Conservation (phyloP, 2,888 invertebrate genomes). For the Chrysotoxum bicinctum region DNA sequence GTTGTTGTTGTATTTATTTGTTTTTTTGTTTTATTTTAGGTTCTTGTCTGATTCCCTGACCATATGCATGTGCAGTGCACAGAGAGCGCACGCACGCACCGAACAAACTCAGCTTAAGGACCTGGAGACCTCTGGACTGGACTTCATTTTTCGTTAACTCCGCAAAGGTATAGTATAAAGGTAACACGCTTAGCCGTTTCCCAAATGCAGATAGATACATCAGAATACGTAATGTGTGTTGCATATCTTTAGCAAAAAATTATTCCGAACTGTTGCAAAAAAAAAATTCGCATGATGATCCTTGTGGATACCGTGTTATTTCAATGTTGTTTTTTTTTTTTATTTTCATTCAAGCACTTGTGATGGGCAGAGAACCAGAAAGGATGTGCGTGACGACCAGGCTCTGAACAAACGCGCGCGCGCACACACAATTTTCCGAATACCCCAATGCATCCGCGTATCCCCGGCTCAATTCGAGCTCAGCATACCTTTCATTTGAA, state of each 20-base stretch:
- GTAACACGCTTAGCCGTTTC: constrained; percentile 63
- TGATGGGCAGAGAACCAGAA: constrained; percentile 70
- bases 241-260: constrained; percentile 65
- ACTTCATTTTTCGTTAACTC: constrained; percentile 54
- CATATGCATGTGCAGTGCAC: constrained; percentile 56
- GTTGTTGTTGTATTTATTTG: neutral
- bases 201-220: constrained; percentile 72
- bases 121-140: constrained; percentile 15
- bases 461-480: constrained; percentile 12
- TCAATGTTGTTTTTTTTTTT: constrained; percentile 4
- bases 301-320: constrained; percentile 61
- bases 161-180: constrained; percentile 5
- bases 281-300: constrained; percentile 69
- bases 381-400: constrained; percentile 74
- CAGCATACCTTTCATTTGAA: constrained; percentile 45
- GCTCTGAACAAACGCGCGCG: constrained; percentile 78
- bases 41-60: constrained; percentile 64
- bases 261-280: constrained; percentile 42
- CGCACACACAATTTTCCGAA: constrained; percentile 77
- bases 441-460: constrained; percentile 61
- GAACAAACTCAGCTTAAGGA: neutral
- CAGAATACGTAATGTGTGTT: constrained; percentile 74
- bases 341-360: constrained; percentile 39
- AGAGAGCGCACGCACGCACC: constrained; percentile 49
- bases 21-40: neutral